phyloP scores from a whole-genome alignment of 2,113 vertebrate genomes.

The Bolborhynchus lineola region DNA sequence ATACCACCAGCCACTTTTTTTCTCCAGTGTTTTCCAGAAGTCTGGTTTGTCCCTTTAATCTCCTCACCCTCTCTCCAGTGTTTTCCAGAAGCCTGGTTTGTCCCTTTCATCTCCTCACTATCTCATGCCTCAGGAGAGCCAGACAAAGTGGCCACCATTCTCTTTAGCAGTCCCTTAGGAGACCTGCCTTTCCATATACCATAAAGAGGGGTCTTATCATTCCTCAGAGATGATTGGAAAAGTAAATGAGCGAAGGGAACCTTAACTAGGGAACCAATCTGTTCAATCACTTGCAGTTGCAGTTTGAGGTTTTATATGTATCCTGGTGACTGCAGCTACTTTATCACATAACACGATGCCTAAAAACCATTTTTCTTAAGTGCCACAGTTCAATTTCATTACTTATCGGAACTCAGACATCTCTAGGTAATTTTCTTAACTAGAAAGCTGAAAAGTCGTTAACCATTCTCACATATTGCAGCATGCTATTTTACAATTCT shows the following conservation, averaged over 20 bases:
- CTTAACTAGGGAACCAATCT: neutral
- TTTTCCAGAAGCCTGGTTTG: neutral
- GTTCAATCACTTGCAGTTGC: neutral
- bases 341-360: neutral
- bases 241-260: neutral
- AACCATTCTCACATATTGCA: neutral
- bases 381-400: neutral
- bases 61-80: neutral
- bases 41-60: neutral
- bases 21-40: neutral
- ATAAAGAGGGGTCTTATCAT: neutral
- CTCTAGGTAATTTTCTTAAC: neutral
- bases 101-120: neutral
- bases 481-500: neutral
- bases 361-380: neutral
- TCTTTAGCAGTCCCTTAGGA: neutral
- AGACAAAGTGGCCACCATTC: neutral
- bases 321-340: neutral
- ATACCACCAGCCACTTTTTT: accelerated
- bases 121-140: neutral
- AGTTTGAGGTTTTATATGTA: neutral
- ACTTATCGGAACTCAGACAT: neutral
- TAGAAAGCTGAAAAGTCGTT: neutral
- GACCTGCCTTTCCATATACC: accelerated
- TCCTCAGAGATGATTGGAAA: neutral